phyloP scores from a whole-genome alignment of 2,888 invertebrate genomes.

The Pseudoips prasinana region DNA sequence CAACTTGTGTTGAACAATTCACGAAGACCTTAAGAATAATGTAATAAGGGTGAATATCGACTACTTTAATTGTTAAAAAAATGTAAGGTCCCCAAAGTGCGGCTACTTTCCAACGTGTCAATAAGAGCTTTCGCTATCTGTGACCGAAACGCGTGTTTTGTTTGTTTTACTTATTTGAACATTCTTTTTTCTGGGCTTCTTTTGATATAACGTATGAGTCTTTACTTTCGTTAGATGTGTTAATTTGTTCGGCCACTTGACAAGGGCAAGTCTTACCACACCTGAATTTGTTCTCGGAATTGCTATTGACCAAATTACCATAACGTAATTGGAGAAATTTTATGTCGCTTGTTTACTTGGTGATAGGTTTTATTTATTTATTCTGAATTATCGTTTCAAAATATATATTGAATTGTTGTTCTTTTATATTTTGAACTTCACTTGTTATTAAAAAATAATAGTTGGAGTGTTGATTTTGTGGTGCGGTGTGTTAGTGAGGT shows the following conservation, averaged over 20 bases:
- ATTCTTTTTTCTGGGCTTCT: conserved; percentile 51
- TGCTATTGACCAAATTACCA: conserved; percentile 1
- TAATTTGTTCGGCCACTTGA: conserved; percentile 36
- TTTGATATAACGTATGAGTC: conserved; percentile 41
- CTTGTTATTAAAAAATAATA: no score
- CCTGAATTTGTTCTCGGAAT: conserved; percentile 5
- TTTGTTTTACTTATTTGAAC: conserved; percentile 70
- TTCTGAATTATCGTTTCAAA: no score
- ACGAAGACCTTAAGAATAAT: conserved; percentile 27
- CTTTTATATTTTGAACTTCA: no score
- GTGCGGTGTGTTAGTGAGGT: no score
- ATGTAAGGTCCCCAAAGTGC: conserved; percentile 39
- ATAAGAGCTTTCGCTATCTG: conserved; percentile 80
- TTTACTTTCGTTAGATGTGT: conserved; percentile 47
- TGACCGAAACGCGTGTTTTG: conserved; percentile 64
- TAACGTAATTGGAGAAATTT: conserved; percentile 7
- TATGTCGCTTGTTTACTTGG: not conserved
- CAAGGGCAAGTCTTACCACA: conserved; percentile 23
- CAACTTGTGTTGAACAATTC: conserved; percentile 14
- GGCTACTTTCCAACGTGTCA: conserved; percentile 78
- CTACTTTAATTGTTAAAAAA: conserved; percentile 25
- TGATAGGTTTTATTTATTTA: not conserved
- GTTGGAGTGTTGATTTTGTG: no score
- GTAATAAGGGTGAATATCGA: conserved; percentile 39
- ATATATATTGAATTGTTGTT: no score